phyloP scores from a whole-genome alignment of 2,797 vertebrate species.

The Lophius americanus region DNA sequence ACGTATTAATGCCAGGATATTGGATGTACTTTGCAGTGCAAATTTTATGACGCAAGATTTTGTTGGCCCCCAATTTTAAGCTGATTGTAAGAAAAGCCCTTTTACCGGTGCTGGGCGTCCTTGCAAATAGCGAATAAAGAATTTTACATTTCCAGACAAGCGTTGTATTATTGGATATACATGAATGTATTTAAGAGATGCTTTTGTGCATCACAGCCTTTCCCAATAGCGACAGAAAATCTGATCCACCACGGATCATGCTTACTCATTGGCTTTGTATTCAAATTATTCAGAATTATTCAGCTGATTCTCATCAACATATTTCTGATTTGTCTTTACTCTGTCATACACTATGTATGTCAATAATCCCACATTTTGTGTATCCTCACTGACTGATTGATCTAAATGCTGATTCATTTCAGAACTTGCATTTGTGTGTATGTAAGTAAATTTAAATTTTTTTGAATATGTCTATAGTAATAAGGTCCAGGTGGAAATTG shows the following conservation, averaged over 20 bases:
- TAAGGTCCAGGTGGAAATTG: background rate
- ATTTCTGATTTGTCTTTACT: background rate
- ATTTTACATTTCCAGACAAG: too few relatives aligned
- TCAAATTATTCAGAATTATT: constrained; percentile 6
- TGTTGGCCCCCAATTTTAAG: background rate
- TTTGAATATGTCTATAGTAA: background rate
- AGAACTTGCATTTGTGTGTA: background rate
- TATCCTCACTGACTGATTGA: constrained; percentile 2
- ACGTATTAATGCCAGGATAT: constrained; percentile 12
- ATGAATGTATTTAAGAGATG: background rate
- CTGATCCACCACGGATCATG: background rate
- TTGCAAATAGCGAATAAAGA: background rate
- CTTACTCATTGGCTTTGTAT: background rate
- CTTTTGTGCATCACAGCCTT: constrained; percentile 9
- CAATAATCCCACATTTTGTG: background rate
- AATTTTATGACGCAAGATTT: constrained; percentile 6
- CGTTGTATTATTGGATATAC: background rate
- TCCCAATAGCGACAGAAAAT: background rate
- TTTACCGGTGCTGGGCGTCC: background rate
- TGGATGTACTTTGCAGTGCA: constrained; percentile 21
- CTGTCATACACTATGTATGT: background rate
- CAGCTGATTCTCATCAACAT: constrained; percentile 1
- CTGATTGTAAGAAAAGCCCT: background rate
- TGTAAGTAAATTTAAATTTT: background rate
- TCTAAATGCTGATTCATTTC: background rate